Evolutionary conservation across 1,140 invertebrate species (phyloP), one percentile per base, ranked within the genome.

Genomic region (Intoshia linei): DNA sequence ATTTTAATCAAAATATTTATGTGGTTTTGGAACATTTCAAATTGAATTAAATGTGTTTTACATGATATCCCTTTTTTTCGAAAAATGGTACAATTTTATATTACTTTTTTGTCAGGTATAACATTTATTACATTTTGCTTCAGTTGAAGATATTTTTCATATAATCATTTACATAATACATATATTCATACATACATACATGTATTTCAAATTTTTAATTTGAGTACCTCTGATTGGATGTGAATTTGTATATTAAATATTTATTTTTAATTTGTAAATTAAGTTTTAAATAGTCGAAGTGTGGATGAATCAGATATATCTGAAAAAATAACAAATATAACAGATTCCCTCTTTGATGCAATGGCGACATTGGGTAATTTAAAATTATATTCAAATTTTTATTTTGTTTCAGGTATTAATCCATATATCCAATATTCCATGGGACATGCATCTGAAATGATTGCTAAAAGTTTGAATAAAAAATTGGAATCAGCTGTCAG

Each of bases 381-480:
- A 31, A 11, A 4, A 27, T 35, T 42, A 25, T 18, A 21, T 10
- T 33, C 11, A 24, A 30, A 35, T 25, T 19, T 23, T 23, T 10
- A 14, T 27, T 32, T 34, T 43, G 22, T 25, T 46, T 37, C 39
- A 70, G 73, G 75, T 43, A 73, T 73, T 47, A 73, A 93, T 23
- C 87, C 87, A 7, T 74, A 95, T 30, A 95, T 95, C 45, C 64
- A 83, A 40, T 77, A 77, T 61, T 76, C 77, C 4, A 70, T 72
- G 55, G 79, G 79, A 22, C 92, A 87, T 64, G 84, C 87, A 7
- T 84, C 87, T 2, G 83, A 93, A 64, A 79, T 84, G 72, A 79
- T 98, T 1, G 79, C 76, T 2, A 73, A 78, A 58, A 87, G 84
- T 59, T 62, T 98, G 34, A 78, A 95, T 48, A 90, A 92, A 56